Evolutionary conservation across 2,113 vertebrate genomes (phyloP), one percentile per base, ranked within the genome.

Genomic region (Pholis gunnellus): DNA sequence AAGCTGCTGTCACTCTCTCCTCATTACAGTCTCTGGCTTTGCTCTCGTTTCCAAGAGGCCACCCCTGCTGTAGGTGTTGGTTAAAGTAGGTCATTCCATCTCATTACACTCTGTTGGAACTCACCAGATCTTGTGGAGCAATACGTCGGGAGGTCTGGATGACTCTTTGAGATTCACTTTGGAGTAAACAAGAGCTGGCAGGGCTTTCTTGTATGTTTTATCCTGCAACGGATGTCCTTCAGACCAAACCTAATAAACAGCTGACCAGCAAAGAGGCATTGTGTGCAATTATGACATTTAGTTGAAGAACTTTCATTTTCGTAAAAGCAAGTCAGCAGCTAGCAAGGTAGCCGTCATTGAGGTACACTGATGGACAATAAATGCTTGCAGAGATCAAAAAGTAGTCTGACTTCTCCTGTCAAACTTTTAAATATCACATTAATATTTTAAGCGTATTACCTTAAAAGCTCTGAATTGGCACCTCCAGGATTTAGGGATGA

Each of bases 1-100:
- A 75, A 76, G 79, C 52, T 9, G 0, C 42, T 46, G 52, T 75
- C 66, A n/a, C 57, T 64, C 59, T 66, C 50, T 70, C 20, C 8
- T 6, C 7, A 14, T 0, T n/a, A 18, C 72, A 31, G 29, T 72
- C n/a, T 79, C n/a, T 57, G 54, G 29, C 42, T 9, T 5, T 44
- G 10, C 0, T 46, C 54, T 79, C 31, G 9, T 70, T 50, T 77
- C 34, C 20, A 54, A 56, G 66, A 54, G 79, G 73, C 64, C 70
- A 6, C n/a, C 52, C 72, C 7, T 46, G 75, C 71, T 59, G 60
- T 56, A 76, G 70, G 73, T 86, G 75, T 66, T 15, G 67, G 74
- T 72, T 83, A 82, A 92, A 86, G 81, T 88, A 78, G 90, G 89
- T 82, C 86, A 88, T 84, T 87, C 85, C 82, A 44, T 69, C 56